Evolutionary conservation across 2,797 vertebrate genomes (phyloP).

Genomic region (Sebastes cheni): DNA sequence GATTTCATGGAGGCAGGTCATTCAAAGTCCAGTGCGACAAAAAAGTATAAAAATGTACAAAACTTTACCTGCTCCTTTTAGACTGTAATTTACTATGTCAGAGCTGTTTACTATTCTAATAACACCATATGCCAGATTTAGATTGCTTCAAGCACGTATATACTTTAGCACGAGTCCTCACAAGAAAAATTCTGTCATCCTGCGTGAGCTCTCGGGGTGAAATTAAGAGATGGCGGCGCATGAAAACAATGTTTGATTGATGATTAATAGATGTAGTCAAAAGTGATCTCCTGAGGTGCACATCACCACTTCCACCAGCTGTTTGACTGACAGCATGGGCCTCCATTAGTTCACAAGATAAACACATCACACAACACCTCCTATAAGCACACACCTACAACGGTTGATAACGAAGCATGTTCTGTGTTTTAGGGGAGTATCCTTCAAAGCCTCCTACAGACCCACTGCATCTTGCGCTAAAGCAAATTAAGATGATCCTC

Average conservation of each 20-base stretch:
- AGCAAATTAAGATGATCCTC: constrained; percentile 62
- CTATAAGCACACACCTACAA: not conserved
- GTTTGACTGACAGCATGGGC: constrained; percentile 63
- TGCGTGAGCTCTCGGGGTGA: constrained; percentile 39
- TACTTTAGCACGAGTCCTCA: not conserved
- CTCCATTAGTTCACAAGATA: constrained; percentile 40
- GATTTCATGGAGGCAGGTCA: constrained; percentile 26
- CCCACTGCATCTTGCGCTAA: constrained; percentile 33
- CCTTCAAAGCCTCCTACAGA: constrained; percentile 21
- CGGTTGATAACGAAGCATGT: constrained; percentile 39
- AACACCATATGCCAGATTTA: not conserved
- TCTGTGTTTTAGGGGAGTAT: constrained; percentile 24
- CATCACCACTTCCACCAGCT: constrained; percentile 50
- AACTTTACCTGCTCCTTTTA: constrained; percentile 6
- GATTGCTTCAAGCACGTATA: not conserved
- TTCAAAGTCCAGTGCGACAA: not conserved
- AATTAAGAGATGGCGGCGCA: constrained; percentile 40
- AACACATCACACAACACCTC: constrained; percentile 20
- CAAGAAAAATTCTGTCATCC: constrained; percentile 22
- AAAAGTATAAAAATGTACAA: not conserved
- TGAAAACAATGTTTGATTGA: constrained; percentile 49
- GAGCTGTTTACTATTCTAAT: not conserved
- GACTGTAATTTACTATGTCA: not conserved
- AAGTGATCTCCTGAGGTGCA: constrained; percentile 58
- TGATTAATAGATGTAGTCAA: constrained; percentile 21